Base-by-base conservation (phyloP, 2,888 invertebrate species). In the Nebria brevicollis region DNA sequence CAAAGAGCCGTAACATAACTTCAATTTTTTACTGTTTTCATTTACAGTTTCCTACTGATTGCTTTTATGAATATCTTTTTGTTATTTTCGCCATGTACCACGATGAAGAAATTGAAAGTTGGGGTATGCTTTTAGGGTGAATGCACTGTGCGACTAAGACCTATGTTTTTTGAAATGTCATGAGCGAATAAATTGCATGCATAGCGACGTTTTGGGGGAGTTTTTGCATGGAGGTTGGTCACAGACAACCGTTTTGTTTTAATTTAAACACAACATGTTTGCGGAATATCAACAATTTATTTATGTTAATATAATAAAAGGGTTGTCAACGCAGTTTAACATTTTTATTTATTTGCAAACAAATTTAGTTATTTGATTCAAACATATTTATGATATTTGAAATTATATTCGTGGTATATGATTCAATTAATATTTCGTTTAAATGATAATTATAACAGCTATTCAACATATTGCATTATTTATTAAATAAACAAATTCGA, bases 31-130 rank as follows among this genome's bases (percentile, higher is more conserved):
- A 15, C 68, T 15, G 7, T 15, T 8, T 68, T 70, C 70, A 70
- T 70, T 70, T 70, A 34, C 70, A 70, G 26, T 70, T 70, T 70
- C 70, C 5, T 26, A 70, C 70, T 70, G 70, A 70, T 70, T 70
- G 70, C 70, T 13, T 26, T 34, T 25, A 20, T 4, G 20, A 70
- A 70, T 25, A 54, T 54, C 54, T 54, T 54, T 54, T 54, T 54
- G 8, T 54, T 54, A 54, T 54, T 54, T 11, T 54, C 13, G 8
- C 8, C 54, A 54, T 13, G 8, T 54, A 54, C 13, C 54, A 54
- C 54, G 54, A 13, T 13, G 8, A 8, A 13, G 54, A 13, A 11
- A 8, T 2, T 13, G 4, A 13, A 54, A 54, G 54, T 5, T 2
- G 13, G 54, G 8, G 8, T 54, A 54, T 54, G 54, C 4, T 54